A percentile compares a stretch with the other conserved stretches of the same genome.
Conservation (phyloP, 2,888 invertebrate species). For the Brenthis hecate region DNA sequence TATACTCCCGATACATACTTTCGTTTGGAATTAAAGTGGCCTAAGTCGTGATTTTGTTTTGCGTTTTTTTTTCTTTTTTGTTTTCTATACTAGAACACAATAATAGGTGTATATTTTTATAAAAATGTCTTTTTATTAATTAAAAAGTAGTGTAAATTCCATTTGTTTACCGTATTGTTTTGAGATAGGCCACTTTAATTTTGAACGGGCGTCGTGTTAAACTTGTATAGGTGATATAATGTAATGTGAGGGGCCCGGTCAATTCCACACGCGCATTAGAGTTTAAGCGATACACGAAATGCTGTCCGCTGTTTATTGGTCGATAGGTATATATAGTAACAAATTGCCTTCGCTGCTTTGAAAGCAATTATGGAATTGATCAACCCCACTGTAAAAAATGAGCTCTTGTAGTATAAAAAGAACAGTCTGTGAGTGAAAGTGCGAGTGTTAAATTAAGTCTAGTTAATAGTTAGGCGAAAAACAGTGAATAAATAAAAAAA, state of each 20-base stretch:
- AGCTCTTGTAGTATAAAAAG: constrained; percentile 64
- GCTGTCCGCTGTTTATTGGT: constrained; percentile 52
- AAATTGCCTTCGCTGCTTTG: constrained; percentile 63
- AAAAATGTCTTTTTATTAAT: background rate
- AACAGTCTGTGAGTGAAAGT: constrained; percentile 49
- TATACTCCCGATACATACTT: background rate
- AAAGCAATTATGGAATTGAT: constrained; percentile 68
- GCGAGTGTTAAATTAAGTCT: constrained; percentile 68
- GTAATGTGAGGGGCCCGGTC: constrained; percentile 72
- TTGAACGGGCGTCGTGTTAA: constrained; percentile 44
- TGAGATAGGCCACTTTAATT: background rate
- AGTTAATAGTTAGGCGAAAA: constrained; percentile 79
- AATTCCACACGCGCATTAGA: constrained; percentile 59
- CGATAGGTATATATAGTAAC: constrained; percentile 46
- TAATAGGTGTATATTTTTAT: background rate
- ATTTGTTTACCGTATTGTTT: too few species aligned
- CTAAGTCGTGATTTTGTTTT: background rate
- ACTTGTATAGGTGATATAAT: constrained; percentile 71
- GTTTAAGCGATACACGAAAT: constrained; percentile 40
- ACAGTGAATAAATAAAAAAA: constrained; percentile 53
- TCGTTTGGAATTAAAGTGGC: constrained; percentile 12
- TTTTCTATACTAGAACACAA: background rate
- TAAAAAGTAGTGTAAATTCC: too few species aligned
- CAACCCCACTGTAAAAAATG: constrained; percentile 68
- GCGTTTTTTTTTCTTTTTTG: background rate